Evolutionary conservation across 1,140 invertebrate species (phyloP).

Genomic region (Triops cancriformis): DNA sequence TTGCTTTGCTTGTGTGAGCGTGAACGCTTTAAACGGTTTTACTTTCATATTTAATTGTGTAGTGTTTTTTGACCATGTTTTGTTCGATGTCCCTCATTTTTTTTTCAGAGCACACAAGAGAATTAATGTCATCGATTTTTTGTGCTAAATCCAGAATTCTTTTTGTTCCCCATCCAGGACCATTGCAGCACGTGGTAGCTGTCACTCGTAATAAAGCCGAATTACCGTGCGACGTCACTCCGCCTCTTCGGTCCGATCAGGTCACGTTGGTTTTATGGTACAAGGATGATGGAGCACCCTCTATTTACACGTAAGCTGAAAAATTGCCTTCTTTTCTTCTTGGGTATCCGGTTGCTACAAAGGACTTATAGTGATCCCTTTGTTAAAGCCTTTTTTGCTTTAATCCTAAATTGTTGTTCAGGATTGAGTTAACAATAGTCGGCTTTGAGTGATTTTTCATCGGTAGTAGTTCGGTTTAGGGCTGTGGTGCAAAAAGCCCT

Average conservation of each 20-base stretch:
- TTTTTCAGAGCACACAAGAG: background rate
- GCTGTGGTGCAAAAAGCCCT: too few species aligned
- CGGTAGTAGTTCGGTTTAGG: too few species aligned
- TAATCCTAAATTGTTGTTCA: too few species aligned
- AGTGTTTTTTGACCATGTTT: background rate
- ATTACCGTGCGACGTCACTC: conserved; percentile 73
- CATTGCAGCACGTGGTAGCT: conserved; percentile 61
- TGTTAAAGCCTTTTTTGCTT: too few species aligned
- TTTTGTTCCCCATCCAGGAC: conserved; percentile 48
- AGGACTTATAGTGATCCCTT: too few species aligned
- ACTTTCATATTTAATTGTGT: background rate
- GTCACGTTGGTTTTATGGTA: conserved; percentile 88
- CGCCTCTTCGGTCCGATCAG: conserved; percentile 60
- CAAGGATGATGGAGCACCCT: conserved; percentile 67
- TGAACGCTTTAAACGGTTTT: background rate
- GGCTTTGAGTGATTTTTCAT: too few species aligned
- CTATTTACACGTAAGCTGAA: conserved; percentile 66
- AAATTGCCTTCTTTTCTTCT: background rate
- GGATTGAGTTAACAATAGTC: too few species aligned
- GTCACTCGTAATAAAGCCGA: conserved; percentile 66
- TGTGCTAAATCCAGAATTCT: background rate
- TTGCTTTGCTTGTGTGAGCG: background rate
- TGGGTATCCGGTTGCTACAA: too few species aligned
- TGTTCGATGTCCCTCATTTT: background rate
- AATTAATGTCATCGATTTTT: background rate